Evolutionary conservation across 2,888 invertebrate species (phyloP), one percentile per base, ranked within the genome.

Genomic region (Melangyna quadrimaculata): DNA sequence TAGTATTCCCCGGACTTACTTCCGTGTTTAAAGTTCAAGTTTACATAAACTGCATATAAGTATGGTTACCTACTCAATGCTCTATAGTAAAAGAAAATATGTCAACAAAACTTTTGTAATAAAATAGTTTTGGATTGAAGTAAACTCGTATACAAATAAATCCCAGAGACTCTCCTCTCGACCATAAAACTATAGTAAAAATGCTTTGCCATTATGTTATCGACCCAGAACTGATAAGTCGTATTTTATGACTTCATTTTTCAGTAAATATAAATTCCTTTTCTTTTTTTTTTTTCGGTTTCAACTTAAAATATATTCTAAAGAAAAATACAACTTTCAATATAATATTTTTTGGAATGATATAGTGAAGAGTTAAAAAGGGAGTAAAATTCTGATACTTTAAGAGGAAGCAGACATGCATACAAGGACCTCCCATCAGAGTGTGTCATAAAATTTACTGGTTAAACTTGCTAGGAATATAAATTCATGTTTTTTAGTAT

Each of bases 211-310:
- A 40, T n/a, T 40, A 40, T 61, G 3, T 22, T 22, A 40, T 40
- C 40, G n/a, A 61, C 61, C 37, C 61, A 27, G 37, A 7, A 37
- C 61, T 61, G 61, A 40, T 61, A 40, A 61, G 61, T 61, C 22
- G n/a, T 24, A 24, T 61, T 61, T 61, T 61, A 61, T 61, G 37
- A 61, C 61, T 61, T 61, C 22, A n/a, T 37, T 61, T 61, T 40
- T 22, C 37, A n/a, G n/a, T 40, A 24, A 24, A 40, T 40, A 57
- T 32, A 12, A 1, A 9, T 32, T n/a, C n/a, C n/a, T 55, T 55
- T 9, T 19, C 1, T 19, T 12, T 29, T 53, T n/a, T 29, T 51
- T n/a, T 51, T 14, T 27, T 17, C 17, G 9, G 3, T 45, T 45
- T 19, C 12, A 45, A 3, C 45, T 45, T 8, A 1, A 17, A n/a